Evolutionary conservation across 1,140 invertebrate genomes (phyloP), one percentile per base, ranked within the genome.

Genomic region (Leptonema lineaticorne): DNA sequence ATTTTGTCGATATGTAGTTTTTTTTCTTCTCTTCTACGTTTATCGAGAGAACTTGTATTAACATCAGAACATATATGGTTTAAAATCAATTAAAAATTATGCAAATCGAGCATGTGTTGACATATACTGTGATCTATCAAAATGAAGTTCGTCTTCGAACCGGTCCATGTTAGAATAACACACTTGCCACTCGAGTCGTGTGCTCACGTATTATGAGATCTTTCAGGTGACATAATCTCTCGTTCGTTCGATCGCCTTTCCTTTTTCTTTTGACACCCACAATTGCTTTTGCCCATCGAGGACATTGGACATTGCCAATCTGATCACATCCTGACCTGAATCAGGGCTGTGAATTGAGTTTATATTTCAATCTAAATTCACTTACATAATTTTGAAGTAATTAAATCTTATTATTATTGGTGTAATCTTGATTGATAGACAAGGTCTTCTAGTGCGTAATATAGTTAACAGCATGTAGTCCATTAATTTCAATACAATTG

Each of bases 221-320:
- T n/a, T n/a, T 41, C 59, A 24, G 14, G 59, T 62, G 59, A 62
- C 59, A 62, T 62, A 62, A 62, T 62, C 56, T 41, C 28, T 18
- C 16, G 22, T 9, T 58, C 59, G 16, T 62, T 30, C 59, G 45
- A 62, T 62, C 30, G 37, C 59, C 59, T 62, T 62, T 62, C 59
- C 22, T 41, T n/a, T 62, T 62, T 62, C 59, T 62, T 62, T n/a
- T 24, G 29, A 24, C 59, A 24, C 59, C 59, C 33, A 62, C 59
- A 20, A 11, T 22, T 1, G 37, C 37, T 14, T 45, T 24, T 53
- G 50, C 50, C 50, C 50, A 53, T 26, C 50, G 50, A 53, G 50
- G 50, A 18, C 50, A 53, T 26, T 22, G 50, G 50, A 53, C 9
- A 4, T 41, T 41, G 37, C 37, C 37, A 11, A 41, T 41, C 37